Evolutionary conservation across 2,797 vertebrate genomes (phyloP).

Genomic region (Gymnopithys bicolor): DNA sequence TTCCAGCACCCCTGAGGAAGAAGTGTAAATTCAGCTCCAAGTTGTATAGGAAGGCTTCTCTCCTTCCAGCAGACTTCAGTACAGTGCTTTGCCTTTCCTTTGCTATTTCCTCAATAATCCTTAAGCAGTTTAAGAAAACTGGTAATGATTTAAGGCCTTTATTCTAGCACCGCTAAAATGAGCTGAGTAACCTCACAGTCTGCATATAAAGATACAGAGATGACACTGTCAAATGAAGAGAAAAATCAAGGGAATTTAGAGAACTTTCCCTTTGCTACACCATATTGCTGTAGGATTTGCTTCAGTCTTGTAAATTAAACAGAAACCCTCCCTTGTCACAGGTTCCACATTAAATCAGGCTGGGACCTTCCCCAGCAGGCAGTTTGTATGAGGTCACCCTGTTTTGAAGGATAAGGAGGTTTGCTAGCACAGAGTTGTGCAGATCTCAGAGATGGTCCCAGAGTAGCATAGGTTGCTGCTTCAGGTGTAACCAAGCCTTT

Average conservation of each 20-base stretch:
- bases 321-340: not conserved
- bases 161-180: not conserved
- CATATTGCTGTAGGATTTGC: not conserved
- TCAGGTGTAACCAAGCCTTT: not conserved
- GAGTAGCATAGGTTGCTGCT: rapidly evolving
- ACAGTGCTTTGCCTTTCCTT: not conserved
- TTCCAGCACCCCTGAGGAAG: not conserved
- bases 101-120: not conserved
- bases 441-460: not conserved
- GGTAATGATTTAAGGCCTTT: not conserved
- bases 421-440: not conserved
- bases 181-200: not conserved
- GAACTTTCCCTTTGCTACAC: not conserved
- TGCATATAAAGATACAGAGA: not conserved
- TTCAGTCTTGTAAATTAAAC: not conserved
- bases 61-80: not conserved
- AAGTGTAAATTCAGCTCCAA: not conserved
- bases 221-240: not conserved
- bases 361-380: rapidly evolving
- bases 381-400: not conserved
- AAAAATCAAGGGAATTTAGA: not conserved
- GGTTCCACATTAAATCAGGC: not conserved
- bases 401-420: not conserved
- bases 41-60: not conserved
- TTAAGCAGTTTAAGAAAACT: not conserved